phyloP scores from a whole-genome alignment of 2,888 invertebrate species.

The Tortricodes alternella region DNA sequence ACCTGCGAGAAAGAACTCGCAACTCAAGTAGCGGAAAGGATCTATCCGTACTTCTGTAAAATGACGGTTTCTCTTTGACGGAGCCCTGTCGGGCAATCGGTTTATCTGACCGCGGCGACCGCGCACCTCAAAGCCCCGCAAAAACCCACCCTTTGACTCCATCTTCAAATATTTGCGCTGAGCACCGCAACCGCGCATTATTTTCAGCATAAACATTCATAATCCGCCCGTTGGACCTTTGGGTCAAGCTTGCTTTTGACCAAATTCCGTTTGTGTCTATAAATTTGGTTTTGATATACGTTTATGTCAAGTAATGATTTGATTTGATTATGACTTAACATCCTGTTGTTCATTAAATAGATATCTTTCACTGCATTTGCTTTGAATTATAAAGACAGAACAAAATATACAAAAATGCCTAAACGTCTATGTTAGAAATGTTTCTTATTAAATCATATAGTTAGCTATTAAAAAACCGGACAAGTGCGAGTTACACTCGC shows the following conservation, averaged over 20 bases:
- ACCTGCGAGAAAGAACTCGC: no score
- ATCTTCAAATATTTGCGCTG: conserved; percentile 78
- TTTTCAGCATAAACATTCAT: conserved; percentile 79
- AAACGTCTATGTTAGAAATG: no score
- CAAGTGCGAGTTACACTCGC: no score
- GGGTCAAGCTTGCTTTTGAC: conserved; percentile 21
- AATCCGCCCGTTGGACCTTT: conserved; percentile 55
- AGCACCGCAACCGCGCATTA: conserved; percentile 73
- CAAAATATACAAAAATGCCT: no score
- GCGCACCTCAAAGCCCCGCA: conserved; percentile 55
- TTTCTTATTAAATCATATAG: no score
- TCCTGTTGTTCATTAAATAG: no score
- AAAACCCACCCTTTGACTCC: conserved; percentile 77
- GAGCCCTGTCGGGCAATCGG: conserved; percentile 57
- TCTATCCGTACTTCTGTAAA: background rate
- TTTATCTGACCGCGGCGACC: conserved; percentile 74
- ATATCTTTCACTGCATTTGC: no score
- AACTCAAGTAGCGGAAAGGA: background rate
- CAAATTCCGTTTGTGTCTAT: conserved; percentile 9
- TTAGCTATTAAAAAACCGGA: no score
- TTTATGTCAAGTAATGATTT: background rate
- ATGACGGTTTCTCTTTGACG: conserved; percentile 26
- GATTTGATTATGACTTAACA: background rate
- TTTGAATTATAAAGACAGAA: no score
- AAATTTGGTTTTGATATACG: background rate